Base-by-base conservation (phyloP, 2,888 invertebrate genomes). In the Diaperis boleti region DNA sequence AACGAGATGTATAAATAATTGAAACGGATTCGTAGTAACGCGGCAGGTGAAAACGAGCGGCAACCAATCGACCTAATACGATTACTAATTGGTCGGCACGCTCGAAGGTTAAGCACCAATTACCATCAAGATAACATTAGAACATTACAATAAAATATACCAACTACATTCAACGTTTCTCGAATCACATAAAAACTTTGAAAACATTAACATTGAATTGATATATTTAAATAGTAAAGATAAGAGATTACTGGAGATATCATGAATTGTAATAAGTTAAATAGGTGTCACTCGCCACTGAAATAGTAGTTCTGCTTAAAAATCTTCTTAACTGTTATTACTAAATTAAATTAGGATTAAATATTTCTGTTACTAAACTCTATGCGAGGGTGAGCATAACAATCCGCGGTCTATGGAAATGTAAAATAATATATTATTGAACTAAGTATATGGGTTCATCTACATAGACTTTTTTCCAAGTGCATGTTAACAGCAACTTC, bases 151-250 rank as follows among this genome's bases (percentile, higher is more conserved):
- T 76, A 76, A 75, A 76, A 76, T 75, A 74, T 73, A 77, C 74
- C 71, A 73, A 73, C 76, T 79, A 79, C 78, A 74, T 75, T 76
- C 75, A 75, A 78, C 70, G 72, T 76, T 69, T 68, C 71, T 78
- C 72, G 72, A 79, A 79, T 79, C 78, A 79, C 81, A 81, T 80
- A 78, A 79, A 80, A 79, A 78, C 78, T 78, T 80, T 77, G 71
- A 80, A 80, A 81, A 81, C 79, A 79, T 78, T 80, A 81, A 81
- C 81, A 81, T 79, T 80, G 74, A 81, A 76, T 78, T 76, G 77
- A 76, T 79, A 78, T 74, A 78, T 72, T 76, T 72, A 68, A 67
- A 68, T 69, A 68, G 61, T 67, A 68, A 65, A 52, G 52, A 59
- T 62, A 62, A 47, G 47, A 56, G 63, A 37, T 18, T 71, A 68